Percentiles rank a stretch among this genome's conserved stretches.
Evolutionary conservation across 2,888 invertebrate genomes (phyloP).

Genomic region (Seira musarum): DNA sequence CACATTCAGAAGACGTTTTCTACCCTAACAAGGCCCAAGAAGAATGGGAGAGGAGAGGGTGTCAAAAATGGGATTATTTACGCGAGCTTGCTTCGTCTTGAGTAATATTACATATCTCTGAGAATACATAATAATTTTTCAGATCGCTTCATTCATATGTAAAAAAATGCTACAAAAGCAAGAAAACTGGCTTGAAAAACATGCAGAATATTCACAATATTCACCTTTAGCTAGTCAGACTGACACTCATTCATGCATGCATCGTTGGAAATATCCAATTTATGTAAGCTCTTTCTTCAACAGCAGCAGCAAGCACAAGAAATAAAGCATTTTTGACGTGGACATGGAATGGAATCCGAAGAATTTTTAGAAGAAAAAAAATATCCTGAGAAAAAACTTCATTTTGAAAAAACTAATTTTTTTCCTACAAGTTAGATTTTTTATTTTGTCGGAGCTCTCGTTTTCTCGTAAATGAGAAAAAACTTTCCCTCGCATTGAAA

Average conservation of each 20-base stretch:
- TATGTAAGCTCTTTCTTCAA: conserved; percentile 13
- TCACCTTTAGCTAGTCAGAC: background rate
- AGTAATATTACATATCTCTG: conserved; percentile 18
- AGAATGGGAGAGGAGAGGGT: conserved; percentile 44
- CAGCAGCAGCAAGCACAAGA: too few species aligned
- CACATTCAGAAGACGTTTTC: conserved; percentile 29
- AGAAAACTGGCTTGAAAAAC: conserved; percentile 6
- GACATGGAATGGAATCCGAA: conserved; percentile 32
- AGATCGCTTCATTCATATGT: background rate
- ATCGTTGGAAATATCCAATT: conserved; percentile 34
- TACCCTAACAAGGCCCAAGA: conserved; percentile 31
- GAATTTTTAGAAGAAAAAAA: conserved; percentile 19
- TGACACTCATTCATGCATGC: conserved; percentile 11
- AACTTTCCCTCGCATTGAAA: conserved; percentile 9
- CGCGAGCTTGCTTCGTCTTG: conserved; percentile 40
- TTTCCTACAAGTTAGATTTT: too few species aligned
- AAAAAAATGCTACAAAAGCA: background rate
- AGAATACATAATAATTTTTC: background rate
- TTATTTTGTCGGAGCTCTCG: background rate
- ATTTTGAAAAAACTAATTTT: conserved; percentile 17
- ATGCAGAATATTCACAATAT: background rate
- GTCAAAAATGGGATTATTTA: conserved; percentile 57
- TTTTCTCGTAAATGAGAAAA: background rate
- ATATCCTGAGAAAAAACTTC: conserved; percentile 22
- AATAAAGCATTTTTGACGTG: conserved; percentile 20